These are phyloP conservation scores for Nixonia krombeini DNA, from an alignment of 1,140 invertebrate species.

Conservation along the genomic window DNA sequence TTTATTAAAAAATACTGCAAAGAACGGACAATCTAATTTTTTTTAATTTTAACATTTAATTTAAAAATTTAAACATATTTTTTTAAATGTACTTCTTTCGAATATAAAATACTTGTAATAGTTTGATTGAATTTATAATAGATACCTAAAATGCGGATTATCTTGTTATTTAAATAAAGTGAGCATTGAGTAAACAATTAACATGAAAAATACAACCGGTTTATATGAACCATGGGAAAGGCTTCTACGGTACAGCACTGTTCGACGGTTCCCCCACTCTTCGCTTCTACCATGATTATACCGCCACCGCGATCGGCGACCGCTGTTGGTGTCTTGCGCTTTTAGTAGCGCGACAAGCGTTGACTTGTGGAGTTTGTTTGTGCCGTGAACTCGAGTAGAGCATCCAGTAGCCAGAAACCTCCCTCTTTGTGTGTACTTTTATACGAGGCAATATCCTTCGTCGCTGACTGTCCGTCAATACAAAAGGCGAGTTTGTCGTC, in stretches of 20 bases:
- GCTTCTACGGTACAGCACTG: constrained; percentile 15
- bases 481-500: constrained; percentile 12
- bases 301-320: constrained; percentile 24
- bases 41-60: neutral
- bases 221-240: no score
- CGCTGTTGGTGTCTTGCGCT: constrained; percentile 14
- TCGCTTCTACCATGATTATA: constrained; percentile 25
- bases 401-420: neutral
- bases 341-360: constrained; percentile 57
- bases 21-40: neutral
- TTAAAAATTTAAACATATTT: no score
- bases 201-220: no score
- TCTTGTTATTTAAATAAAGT: no score
- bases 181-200: no score
- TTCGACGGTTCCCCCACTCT: constrained; percentile 12
- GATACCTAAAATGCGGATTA: no score
- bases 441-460: constrained; percentile 9
- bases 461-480: neutral
- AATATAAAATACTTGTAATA: no score
- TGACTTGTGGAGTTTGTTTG: constrained; percentile 31
- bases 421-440: constrained; percentile 20
- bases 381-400: constrained; percentile 1
- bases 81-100: no score
- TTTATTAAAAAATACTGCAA: neutral
- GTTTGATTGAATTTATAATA: no score